Percentiles rank a stretch among this genome's conserved stretches.
phyloP scores from a whole-genome alignment of 2,113 vertebrate species.

The Austrofundulus limnaeus region DNA sequence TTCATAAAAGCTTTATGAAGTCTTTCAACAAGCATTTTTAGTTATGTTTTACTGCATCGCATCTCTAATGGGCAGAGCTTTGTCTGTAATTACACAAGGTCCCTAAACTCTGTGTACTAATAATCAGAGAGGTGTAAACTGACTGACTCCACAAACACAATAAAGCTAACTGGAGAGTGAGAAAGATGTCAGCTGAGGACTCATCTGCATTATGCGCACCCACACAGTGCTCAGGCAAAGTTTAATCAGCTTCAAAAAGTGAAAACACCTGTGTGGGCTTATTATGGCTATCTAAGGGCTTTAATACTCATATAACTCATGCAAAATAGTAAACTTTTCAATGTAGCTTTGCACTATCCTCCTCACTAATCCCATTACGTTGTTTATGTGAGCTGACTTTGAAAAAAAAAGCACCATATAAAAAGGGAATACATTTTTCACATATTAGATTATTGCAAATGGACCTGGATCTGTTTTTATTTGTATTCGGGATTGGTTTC shows the following conservation, averaged over 20 bases:
- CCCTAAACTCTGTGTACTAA: constrained; percentile 46
- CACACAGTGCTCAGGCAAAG: constrained; percentile 55
- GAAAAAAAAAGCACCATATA: neutral
- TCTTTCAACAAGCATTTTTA: constrained; percentile 4
- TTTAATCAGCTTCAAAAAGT: constrained; percentile 61
- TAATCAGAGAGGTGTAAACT: constrained; percentile 63
- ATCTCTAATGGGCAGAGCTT: constrained; percentile 26
- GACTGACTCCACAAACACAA: constrained; percentile 59
- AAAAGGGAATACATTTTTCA: neutral
- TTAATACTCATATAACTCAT: constrained; percentile 21
- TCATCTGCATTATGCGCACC: constrained; percentile 45
- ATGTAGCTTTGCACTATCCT: constrained; percentile 19
- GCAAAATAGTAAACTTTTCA: constrained; percentile 32
- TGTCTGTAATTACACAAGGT: constrained; percentile 30
- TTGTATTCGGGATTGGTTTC: neutral
- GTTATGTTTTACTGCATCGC: constrained; percentile 12
- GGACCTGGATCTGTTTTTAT: neutral
- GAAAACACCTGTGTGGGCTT: constrained; percentile 56
- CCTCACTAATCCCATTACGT: constrained; percentile 6
- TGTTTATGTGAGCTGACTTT: neutral
- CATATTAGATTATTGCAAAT: neutral
- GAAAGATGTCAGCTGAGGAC: constrained; percentile 54
- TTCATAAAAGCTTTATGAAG: constrained; percentile 1
- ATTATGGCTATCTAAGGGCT: constrained; percentile 30
- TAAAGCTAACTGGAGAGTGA: constrained; percentile 48